phyloP scores from a whole-genome alignment of 2,797 vertebrate species.

The Jordanella pulchra region DNA sequence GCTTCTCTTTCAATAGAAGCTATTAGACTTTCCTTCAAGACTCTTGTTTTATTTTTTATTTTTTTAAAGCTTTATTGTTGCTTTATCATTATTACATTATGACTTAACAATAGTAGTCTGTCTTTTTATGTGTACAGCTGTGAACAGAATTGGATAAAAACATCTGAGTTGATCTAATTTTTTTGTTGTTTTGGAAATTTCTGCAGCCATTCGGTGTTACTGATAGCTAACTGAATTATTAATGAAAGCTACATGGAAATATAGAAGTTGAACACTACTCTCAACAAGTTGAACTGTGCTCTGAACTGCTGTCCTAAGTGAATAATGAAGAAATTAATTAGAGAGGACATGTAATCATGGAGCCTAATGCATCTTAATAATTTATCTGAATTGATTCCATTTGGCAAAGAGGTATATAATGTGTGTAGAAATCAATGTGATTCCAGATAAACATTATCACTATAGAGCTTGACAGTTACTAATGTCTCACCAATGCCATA shows the following conservation, averaged over 20 bases:
- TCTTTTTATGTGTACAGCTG: too few relatives aligned
- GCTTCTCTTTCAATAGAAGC: background rate
- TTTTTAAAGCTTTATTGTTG: background rate
- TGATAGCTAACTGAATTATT: slow-evolving; percentile 7
- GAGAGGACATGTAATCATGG: slow-evolving; percentile 44
- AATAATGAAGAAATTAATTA: slow-evolving; percentile 57
- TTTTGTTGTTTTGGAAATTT: slow-evolving; percentile 2
- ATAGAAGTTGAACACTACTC: background rate
- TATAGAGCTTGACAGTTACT: slow-evolving; percentile 18
- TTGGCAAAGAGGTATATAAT: slow-evolving; percentile 32
- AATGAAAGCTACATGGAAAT: slow-evolving; percentile 5
- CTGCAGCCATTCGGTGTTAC: background rate
- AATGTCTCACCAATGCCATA: slow-evolving; percentile 1
- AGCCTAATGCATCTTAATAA: slow-evolving; percentile 62
- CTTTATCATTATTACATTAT: background rate
- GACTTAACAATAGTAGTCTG: too few relatives aligned
- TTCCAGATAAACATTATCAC: slow-evolving; percentile 37
- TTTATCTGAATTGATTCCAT: slow-evolving; percentile 60
- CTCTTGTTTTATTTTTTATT: background rate
- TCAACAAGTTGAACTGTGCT: slow-evolving; percentile 14
- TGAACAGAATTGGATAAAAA: too few relatives aligned
- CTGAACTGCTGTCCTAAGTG: slow-evolving; percentile 20
- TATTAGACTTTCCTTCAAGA: background rate
- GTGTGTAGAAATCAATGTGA: slow-evolving; percentile 28
- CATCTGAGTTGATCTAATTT: background rate